phyloP scores from a whole-genome alignment of 2,888 invertebrate genomes.

The Lepidocyrtinus sp. region DNA sequence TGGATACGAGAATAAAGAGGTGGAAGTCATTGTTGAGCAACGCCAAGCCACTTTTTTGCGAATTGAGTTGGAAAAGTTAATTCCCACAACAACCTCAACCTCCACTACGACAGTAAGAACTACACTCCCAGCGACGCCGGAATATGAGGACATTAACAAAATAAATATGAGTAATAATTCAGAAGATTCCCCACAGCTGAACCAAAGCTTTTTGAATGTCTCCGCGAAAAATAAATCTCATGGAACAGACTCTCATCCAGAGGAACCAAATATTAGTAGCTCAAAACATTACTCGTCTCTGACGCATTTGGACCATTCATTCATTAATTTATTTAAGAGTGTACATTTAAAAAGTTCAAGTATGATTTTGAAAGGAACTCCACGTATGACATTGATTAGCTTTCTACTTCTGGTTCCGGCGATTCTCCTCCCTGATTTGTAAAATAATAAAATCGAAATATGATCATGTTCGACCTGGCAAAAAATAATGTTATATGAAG shows the following conservation, averaged over 20 bases:
- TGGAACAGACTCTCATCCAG: background rate
- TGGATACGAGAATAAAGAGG: conserved; percentile 26
- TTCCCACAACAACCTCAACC: background rate
- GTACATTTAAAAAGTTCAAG: conserved; percentile 21
- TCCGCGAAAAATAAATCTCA: background rate
- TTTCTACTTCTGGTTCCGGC: no score
- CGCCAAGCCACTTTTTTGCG: conserved; percentile 37
- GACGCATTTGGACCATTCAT: conserved; percentile 45
- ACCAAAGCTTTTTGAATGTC: no score
- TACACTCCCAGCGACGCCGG: background rate
- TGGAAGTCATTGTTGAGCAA: conserved; percentile 25
- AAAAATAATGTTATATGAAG: conserved; percentile 3
- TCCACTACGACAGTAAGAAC: no score
- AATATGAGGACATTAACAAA: conserved; percentile 33
- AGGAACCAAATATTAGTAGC: background rate
- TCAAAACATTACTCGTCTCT: conserved; percentile 34
- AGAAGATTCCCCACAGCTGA: no score
- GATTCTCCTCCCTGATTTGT: no score
- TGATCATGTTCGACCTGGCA: background rate
- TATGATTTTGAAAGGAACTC: background rate
- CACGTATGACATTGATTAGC: background rate
- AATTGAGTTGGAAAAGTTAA: conserved; percentile 24
- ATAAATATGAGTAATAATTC: background rate
- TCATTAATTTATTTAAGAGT: conserved; percentile 42
- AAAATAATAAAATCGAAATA: no score